Conservation (phyloP, 2,888 invertebrate species). For the Gastrophysa polygoni region DNA sequence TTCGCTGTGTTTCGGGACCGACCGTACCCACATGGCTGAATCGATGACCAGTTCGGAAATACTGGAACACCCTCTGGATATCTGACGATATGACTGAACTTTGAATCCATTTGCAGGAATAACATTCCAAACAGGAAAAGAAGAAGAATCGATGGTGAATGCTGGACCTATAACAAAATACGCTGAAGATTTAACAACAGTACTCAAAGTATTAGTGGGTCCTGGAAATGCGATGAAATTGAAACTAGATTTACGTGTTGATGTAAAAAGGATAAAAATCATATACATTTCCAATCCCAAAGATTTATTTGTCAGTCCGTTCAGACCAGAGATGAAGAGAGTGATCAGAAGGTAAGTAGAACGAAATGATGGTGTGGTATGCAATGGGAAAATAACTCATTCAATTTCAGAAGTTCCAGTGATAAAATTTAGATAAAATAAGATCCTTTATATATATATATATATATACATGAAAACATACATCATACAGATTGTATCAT, state of each 20-base stretch:
- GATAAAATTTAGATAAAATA: no score
- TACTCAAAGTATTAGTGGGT: conserved; percentile 69
- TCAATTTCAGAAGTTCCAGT: no score
- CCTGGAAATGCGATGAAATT: conserved; percentile 61
- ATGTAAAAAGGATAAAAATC: conserved; percentile 70
- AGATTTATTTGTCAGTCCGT: conserved; percentile 73
- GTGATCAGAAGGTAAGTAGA: conserved; percentile 41
- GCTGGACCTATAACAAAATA: conserved; percentile 83
- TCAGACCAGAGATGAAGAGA: conserved; percentile 68
- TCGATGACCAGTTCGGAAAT: no score
- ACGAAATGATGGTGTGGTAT: no score
- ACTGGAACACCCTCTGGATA: no score
- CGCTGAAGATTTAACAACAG: conserved; percentile 78
- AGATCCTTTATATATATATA: no score
- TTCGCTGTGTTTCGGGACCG: no score
- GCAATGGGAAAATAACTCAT: no score
- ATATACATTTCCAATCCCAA: conserved; percentile 80
- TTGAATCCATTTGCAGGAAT: conserved; percentile 58
- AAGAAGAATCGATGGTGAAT: conserved; percentile 76
- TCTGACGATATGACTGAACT: no score
- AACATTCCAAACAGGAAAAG: conserved; percentile 71
- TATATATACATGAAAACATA: no score
- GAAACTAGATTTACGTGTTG: conserved; percentile 66
- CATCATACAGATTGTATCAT: no score
- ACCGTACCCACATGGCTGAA: no score